Evolutionary conservation across 2,888 invertebrate species (phyloP).

Genomic region (Ptilodon capucinus): DNA sequence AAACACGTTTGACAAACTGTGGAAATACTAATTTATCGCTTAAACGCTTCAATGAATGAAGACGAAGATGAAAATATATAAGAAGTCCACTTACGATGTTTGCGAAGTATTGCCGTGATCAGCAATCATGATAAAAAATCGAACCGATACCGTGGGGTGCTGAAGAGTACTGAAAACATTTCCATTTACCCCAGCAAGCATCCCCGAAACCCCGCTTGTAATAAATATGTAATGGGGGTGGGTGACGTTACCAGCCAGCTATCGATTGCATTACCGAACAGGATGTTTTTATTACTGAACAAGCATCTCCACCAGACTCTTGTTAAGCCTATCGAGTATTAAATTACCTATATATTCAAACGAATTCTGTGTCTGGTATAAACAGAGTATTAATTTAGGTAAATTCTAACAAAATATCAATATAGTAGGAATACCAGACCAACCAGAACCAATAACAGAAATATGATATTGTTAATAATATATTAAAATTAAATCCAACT

Average conservation of each 20-base stretch:
- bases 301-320: slow-evolving; percentile 60
- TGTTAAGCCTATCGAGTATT: background rate
- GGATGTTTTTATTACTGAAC: slow-evolving; percentile 58
- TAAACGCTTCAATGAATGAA: background rate
- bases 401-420: no score
- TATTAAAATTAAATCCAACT: no score
- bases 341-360: background rate
- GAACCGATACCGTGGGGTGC: slow-evolving; percentile 25
- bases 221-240: slow-evolving; percentile 73
- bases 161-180: slow-evolving; percentile 37
- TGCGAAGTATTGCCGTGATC: background rate
- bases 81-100: background rate
- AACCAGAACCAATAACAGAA: no score
- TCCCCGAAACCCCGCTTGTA: slow-evolving; percentile 50
- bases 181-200: slow-evolving; percentile 51
- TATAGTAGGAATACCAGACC: no score
- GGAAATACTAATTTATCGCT: background rate
- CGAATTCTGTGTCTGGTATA: no score
- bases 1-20: slow-evolving; percentile 25
- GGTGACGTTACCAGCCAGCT: slow-evolving; percentile 51
- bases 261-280: slow-evolving; percentile 63
- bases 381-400: no score
- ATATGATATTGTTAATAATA: no score
- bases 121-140: slow-evolving; percentile 28
- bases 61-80: background rate